Evolutionary conservation across 2,888 invertebrate species (phyloP).

Genomic region (Tipula confusa): DNA sequence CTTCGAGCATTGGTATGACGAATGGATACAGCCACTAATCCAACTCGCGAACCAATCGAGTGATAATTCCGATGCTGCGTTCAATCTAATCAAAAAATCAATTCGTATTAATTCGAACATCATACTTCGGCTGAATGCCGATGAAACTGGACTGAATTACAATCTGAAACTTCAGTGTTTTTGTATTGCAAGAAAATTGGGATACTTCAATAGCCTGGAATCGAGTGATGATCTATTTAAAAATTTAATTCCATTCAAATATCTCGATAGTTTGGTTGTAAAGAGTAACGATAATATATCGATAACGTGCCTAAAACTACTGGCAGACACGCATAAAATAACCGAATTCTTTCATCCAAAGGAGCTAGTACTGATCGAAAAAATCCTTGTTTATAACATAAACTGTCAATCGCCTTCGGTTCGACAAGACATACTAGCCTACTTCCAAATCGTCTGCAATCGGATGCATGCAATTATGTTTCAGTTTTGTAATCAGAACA

Average conservation of each 20-base stretch:
- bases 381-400: constrained; percentile 64
- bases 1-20: constrained; percentile 34
- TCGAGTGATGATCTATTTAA: constrained; percentile 51
- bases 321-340: constrained; percentile 69
- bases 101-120: constrained; percentile 41
- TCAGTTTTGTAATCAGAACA: neutral
- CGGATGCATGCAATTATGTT: constrained; percentile 52
- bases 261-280: constrained; percentile 55
- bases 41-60: neutral
- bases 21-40: constrained; percentile 35
- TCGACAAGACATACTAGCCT: constrained; percentile 62
- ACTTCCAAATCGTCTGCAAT: constrained; percentile 60
- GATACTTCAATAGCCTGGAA: constrained; percentile 40
- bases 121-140: neutral
- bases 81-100: constrained; percentile 42
- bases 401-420: constrained; percentile 64
- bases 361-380: constrained; percentile 61
- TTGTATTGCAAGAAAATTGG: constrained; percentile 50
- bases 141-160: neutral
- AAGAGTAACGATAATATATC: constrained; percentile 56
- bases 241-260: constrained; percentile 52
- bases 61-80: neutral
- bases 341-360: constrained; percentile 59
- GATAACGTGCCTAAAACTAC: constrained; percentile 61
- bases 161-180: constrained; percentile 37